Evolutionary conservation across 2,888 invertebrate genomes (phyloP), one percentile per base, ranked within the genome.

Genomic region (Onchidella celtica): DNA sequence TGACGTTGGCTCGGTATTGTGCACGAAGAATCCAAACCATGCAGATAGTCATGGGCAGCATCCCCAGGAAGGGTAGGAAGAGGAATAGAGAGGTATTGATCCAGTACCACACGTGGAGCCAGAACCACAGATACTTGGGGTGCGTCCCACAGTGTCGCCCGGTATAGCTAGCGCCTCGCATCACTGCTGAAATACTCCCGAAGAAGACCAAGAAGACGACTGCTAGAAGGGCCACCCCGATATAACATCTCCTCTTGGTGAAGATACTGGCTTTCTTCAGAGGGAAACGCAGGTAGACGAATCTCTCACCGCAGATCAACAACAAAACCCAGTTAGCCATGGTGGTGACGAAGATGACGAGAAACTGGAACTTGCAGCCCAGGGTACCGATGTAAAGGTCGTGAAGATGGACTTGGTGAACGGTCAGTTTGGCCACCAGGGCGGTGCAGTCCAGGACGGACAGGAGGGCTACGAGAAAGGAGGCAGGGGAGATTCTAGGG

Each of bases 291-390:
- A 59, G 78, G 24, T 47, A 57, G n/a, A 90, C 73, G 61, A 83
- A 84, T 4, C 84, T 66, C 63, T 86, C 85, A 11, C 82, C 65
- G 69, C 84, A 84, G 73, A 86, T 80, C 21, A 83, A 73, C 6
- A 84, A 79, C 21, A 86, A 81, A 24, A 86, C 65, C 85, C 85
- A 86, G 79, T 84, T 84, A 17, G 84, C 81, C 55, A 82, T 66
- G 36, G 81, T 84, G 61, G 65, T 21, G 55, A 81, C 27, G 78
- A 68, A 79, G 70, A 73, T 63, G 36, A 74, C 57, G 24, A 80
- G 27, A 40, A 68, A 79, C 29, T 69, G 78, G n/a, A 80, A 47
- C 57, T 83, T 83, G 57, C 85, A 85, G 4, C 80, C 85, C 1
- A 55, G 17, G 24, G 55, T 27, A 9, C 82, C 83, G 17, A 83